Conservation (phyloP, 2,113 vertebrate species). For the Sylvilagus bachmani region DNA sequence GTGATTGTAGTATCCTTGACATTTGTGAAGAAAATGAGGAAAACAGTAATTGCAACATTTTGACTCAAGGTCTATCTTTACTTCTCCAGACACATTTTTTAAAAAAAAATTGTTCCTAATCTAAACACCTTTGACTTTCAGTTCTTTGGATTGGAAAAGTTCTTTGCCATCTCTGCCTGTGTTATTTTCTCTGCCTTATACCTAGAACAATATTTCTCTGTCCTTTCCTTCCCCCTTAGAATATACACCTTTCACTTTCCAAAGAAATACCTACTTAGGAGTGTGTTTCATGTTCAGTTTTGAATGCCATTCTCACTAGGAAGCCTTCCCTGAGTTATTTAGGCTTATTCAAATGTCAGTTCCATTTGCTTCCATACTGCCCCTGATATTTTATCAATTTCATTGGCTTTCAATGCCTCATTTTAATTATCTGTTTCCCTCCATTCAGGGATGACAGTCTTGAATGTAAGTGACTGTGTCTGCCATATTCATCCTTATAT, state of each 20-base stretch:
- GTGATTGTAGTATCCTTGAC: neutral
- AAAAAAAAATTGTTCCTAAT: neutral
- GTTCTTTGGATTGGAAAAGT: neutral
- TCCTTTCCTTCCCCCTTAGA: neutral
- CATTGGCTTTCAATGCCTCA: conserved; percentile 9
- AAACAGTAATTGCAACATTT: neutral
- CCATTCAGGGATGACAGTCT: neutral
- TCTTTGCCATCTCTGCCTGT: neutral
- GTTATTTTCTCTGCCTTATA: neutral
- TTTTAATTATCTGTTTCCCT: neutral
- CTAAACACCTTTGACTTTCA: neutral
- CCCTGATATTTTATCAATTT: neutral
- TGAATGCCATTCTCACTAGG: neutral
- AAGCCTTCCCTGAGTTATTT: neutral
- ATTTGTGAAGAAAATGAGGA: neutral
- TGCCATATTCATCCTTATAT: neutral
- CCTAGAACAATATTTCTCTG: neutral
- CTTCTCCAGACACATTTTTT: neutral
- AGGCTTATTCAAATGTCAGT: neutral
- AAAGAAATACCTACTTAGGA: neutral
- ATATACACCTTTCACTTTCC: neutral
- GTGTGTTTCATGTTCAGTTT: neutral
- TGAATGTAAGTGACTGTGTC: neutral
- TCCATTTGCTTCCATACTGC: neutral
- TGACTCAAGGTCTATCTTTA: neutral